Percentiles rank a stretch among this genome's conserved stretches.
phyloP scores from a whole-genome alignment of 2,888 invertebrate genomes.

The Blera fallax region DNA sequence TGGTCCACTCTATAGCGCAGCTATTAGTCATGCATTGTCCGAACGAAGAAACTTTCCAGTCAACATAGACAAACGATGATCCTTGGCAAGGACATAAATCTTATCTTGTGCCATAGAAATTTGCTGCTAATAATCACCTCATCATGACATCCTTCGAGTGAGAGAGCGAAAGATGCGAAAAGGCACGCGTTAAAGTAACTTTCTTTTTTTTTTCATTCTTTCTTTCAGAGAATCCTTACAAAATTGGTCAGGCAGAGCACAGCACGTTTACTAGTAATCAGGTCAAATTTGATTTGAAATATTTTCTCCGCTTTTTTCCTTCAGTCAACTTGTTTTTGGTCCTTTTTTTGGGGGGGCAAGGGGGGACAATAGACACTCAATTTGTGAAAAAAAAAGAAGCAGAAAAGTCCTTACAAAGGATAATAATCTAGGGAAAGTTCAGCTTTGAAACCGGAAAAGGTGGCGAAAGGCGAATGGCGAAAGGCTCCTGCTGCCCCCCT shows the following conservation, averaged over 20 bases:
- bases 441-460: not conserved
- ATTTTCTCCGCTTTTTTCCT: slow-evolving; percentile 16
- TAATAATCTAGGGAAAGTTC: slow-evolving; percentile 37
- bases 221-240: not conserved
- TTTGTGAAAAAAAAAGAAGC: slow-evolving; percentile 27
- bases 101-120: slow-evolving; percentile 56
- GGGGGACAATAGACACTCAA: slow-evolving; percentile 57
- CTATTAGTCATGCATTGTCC: slow-evolving; percentile 65
- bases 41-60: slow-evolving; percentile 39
- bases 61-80: slow-evolving; percentile 60
- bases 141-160: slow-evolving; percentile 23
- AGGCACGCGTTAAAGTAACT: slow-evolving; percentile 29
- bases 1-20: slow-evolving; percentile 10
- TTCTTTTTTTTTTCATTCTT: not conserved
- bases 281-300: slow-evolving; percentile 59
- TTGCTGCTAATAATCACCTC: slow-evolving; percentile 69
- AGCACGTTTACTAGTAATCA: slow-evolving; percentile 66
- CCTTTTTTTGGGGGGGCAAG: not conserved
- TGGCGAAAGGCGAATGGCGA: slow-evolving; percentile 3
- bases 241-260: slow-evolving; percentile 9
- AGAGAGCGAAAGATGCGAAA: not conserved
- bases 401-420: slow-evolving; percentile 19
- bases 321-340: not conserved
- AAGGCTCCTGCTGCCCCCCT: too few relatives aligned
- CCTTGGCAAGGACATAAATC: slow-evolving; percentile 57